Base-by-base conservation (phyloP, 2,113 vertebrate species). In the Naja naja region DNA sequence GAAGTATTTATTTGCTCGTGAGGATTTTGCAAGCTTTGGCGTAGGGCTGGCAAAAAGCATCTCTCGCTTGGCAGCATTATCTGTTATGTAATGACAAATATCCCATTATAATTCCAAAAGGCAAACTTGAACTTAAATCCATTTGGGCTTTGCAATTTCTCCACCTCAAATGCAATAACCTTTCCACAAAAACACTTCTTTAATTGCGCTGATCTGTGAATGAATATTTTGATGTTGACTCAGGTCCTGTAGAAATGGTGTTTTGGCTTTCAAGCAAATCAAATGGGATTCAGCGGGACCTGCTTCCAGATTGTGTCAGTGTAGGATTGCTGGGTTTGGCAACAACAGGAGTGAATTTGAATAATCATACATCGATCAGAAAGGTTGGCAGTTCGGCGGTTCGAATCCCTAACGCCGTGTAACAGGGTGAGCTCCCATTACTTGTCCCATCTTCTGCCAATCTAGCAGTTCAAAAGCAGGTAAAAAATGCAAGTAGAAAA, bases 1-100 rank as follows among this genome's bases (percentile, higher is more conserved):
- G 89, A 53, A 93, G 86, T 93, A 90, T 64, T 93, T 93, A 47
- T 81, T 96, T 94, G 94, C 49, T 91, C 85, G 4, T 47, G 88
- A 49, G 92, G 92, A 94, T 93, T 54, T 60, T 53, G 85, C 20
- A 90, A 89, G 85, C 52, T 92, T 95, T 94, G 58, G 89, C 60
- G 56, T 45, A 91, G 85, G 74, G 53, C 93, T 89, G 91, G 39
- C 27, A 39, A 58, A 58, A 74, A 74, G 8, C 10, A 43, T 18
- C 22, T 85, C 8, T 74, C 55, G 22, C 86, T 53, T 87, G 30
- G 91, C 47, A 27, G 85, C 47, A 54, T 14, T 94, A 20, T 94
- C 87, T 91, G 45, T 54, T 27, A 90, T 93, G 54, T 87, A 93
- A 87, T 90, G 60, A 20, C 53, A 94, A 92, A 92, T 16, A 88